Percentiles rank a stretch among this genome's conserved stretches.
phyloP scores from a whole-genome alignment of 2,797 vertebrate species.

The Chromis chromis region DNA sequence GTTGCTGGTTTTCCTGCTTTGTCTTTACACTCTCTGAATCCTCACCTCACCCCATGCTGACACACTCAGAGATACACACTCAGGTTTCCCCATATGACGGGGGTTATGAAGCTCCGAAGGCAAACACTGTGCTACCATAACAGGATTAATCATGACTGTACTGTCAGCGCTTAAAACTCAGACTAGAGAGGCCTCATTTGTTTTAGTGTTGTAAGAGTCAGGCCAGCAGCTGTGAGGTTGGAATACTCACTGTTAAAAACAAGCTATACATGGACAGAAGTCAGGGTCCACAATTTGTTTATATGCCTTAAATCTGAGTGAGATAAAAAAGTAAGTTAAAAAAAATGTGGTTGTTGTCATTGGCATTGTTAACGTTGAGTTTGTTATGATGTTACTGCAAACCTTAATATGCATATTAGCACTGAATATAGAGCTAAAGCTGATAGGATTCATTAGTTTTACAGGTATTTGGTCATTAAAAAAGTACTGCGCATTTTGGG shows the following conservation, averaged over 20 bases:
- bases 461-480: too few relatives aligned
- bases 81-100: constrained; percentile 12
- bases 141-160: background rate
- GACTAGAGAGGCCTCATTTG: background rate
- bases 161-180: background rate
- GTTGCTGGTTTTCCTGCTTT: constrained; percentile 13
- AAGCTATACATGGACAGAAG: background rate
- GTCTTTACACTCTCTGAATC: constrained; percentile 15
- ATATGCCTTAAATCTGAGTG: too few relatives aligned
- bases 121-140: constrained; percentile 17
- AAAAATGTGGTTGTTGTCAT: background rate
- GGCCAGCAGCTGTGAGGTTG: background rate
- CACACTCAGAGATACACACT: constrained; percentile 1
- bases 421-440: background rate
- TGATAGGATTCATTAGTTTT: too few relatives aligned
- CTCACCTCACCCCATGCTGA: constrained; percentile 25
- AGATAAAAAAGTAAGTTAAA: background rate
- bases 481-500: too few relatives aligned
- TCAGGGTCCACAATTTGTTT: background rate
- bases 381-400: background rate
- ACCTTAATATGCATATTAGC: background rate
- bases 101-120: constrained; percentile 12
- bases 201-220: background rate
- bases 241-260: background rate
- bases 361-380: background rate